phyloP scores from a whole-genome alignment of 2,888 invertebrate species.

The Macropis europaea region DNA sequence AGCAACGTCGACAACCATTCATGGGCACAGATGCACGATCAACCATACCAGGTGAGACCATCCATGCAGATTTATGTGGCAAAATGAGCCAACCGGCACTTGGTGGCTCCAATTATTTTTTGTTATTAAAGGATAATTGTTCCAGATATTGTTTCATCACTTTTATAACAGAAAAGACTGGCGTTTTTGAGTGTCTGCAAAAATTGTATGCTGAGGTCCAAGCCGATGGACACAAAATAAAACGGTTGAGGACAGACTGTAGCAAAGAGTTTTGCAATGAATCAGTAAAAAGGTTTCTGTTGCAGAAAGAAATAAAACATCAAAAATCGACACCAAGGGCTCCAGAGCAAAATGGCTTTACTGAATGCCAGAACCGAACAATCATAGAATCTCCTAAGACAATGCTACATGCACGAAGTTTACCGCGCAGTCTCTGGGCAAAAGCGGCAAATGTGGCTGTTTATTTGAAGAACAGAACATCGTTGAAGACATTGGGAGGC shows the following conservation, averaged over 20 bases:
- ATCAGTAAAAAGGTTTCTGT: background rate
- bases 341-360: slow-evolving; percentile 60
- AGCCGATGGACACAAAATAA: slow-evolving; percentile 35
- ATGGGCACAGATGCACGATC: background rate
- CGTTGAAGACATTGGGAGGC: background rate
- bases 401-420: slow-evolving; percentile 5
- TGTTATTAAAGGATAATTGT: background rate
- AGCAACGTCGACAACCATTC: background rate
- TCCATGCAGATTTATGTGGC: background rate
- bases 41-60: background rate
- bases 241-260: slow-evolving; percentile 40
- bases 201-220: slow-evolving; percentile 24
- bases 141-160: background rate
- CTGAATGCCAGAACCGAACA: slow-evolving; percentile 61
- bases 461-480: slow-evolving; percentile 10
- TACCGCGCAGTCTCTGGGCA: slow-evolving; percentile 7
- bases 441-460: slow-evolving; percentile 11
- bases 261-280: slow-evolving; percentile 32
- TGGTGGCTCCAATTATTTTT: background rate
- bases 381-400: slow-evolving; percentile 60
- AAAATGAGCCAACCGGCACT: background rate
- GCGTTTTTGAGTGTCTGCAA: slow-evolving; percentile 40
- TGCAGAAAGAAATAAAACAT: slow-evolving; percentile 39
- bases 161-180: background rate
- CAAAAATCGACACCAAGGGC: slow-evolving; percentile 54